These are phyloP conservation scores for Meiosimyza decipiens DNA, from an alignment of 2,888 invertebrate species.

Conservation along the genomic window DNA sequence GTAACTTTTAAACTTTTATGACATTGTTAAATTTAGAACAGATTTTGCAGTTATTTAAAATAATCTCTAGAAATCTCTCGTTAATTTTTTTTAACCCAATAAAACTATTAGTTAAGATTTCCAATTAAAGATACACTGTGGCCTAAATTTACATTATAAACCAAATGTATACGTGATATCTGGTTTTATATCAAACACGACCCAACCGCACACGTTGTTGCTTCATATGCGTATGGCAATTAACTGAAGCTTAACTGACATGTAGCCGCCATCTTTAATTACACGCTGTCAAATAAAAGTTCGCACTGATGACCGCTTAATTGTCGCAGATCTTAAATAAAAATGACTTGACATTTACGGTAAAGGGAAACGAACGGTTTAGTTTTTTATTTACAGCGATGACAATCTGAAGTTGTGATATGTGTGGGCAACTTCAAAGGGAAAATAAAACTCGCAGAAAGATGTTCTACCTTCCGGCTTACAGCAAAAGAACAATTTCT, in stretches of 20 bases:
- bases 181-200: not conserved
- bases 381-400: too few species aligned
- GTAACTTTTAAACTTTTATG: too few species aligned
- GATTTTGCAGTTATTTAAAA: too few species aligned
- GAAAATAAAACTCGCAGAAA: too few species aligned
- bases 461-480: too few species aligned
- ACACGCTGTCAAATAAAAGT: not conserved
- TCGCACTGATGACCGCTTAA: conserved; percentile 13
- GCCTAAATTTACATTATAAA: too few species aligned
- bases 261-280: not conserved
- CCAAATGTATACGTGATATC: not conserved
- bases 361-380: too few species aligned
- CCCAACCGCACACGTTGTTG: not conserved
- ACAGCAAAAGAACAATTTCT: too few species aligned
- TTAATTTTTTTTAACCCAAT: not conserved
- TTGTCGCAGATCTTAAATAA: not conserved
- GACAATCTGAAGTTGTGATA: too few species aligned
- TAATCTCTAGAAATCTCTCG: too few species aligned
- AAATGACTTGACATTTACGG: not conserved
- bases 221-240: not conserved
- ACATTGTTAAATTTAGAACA: too few species aligned
- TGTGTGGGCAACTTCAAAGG: too few species aligned
- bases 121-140: not conserved
- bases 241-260: not conserved
- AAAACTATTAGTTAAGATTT: not conserved